Percentiles rank a stretch among this genome's conserved stretches.
Evolutionary conservation across 1,140 invertebrate species (phyloP).

Genomic region (fruit fly (Drosophila melanogaster)): Release_6_plus_ISO1_MT NT_033779.5:1083501-1084000

Average conservation of each 20-base stretch:
- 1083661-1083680: not conserved
- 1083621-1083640: not conserved
- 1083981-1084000: constrained; percentile 52
- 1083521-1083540: constrained; percentile 53
- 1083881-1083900: not conserved
- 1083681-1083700: too few species aligned
- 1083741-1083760: not conserved
- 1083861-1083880: not conserved
- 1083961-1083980: constrained; percentile 17
- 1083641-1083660: not conserved
- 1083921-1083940: constrained; percentile 6
- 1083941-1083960: constrained; percentile 15
- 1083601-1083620: constrained; percentile 25
- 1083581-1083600: not conserved
- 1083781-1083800: not conserved
- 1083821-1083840: not conserved
- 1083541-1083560: constrained; percentile 38
- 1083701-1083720: not conserved
- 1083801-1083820: not conserved
- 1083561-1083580: constrained; percentile 54
- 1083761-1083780: not conserved
- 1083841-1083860: not conserved
- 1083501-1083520: constrained; percentile 29
- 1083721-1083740: not conserved
- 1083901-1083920: not conserved